Evolutionary conservation across 2,797 vertebrate genomes (phyloP), one percentile per base, ranked within the genome.

Genomic region (Aeoliscus strigatus): DNA sequence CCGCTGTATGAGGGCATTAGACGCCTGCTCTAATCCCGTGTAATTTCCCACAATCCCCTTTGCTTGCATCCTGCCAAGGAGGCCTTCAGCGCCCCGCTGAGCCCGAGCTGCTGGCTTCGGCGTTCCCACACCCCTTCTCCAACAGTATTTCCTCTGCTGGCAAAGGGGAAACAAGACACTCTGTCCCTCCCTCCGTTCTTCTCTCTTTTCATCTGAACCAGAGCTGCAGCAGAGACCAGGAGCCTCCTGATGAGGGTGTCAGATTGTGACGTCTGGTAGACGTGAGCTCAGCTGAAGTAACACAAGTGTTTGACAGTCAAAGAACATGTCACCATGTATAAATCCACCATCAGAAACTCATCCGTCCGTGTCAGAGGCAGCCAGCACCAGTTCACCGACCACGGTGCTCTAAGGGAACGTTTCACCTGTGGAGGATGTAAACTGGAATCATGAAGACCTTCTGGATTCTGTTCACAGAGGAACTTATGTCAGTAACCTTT

Each of bases 31-130:
- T 88, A 87, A 89, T 88, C 85, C 86, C 71, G 72, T 84, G 84
- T 84, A 86, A 87, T 84, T 87, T 88, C 85, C 83, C 86, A 87
- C 86, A 88, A 88, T 88, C 88, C 79, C 80, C 64, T 84, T 85
- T 82, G 80, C 78, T 63, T 70, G 77, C 64, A 64, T 82, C 81
- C 77, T 86, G 86, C 88, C 86, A 88, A 87, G 82, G 84, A 83
- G 76, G 82, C 78, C 75, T 81, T 71, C 32, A 42, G 68, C 46
- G 16, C 67, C 77, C 85, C 9, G 67, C 80, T 82, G 83, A 85
- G 82, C 71, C 65, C 62, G 68, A 14, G 64, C 61, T 72, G 59
- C 64, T 60, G 74, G 75, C 51, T 70, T 66, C 72, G 67, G 60
- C 35, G 60, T 85, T 85, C 83, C 80, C 79, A 83, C 84, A 85